Base-by-base conservation (phyloP, 2,888 invertebrate species). In the Leptarthrus brevirostris region DNA sequence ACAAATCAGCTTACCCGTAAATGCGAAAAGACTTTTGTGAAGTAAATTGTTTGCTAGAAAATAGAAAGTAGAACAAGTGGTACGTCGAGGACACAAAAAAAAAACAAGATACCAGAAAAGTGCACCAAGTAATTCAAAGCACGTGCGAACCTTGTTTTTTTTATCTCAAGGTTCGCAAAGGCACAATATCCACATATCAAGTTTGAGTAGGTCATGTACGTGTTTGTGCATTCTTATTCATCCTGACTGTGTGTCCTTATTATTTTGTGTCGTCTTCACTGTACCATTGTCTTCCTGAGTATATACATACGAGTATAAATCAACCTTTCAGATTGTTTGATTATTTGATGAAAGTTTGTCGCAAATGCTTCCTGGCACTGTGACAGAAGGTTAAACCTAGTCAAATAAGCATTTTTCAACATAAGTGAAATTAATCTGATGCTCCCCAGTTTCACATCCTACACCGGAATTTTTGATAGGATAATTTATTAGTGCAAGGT, bases 171-270 rank as follows among this genome's bases (percentile, higher is more conserved):
- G 58, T 58, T 58, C 58, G 58, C 58, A n/a, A n/a, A n/a, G n/a
- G n/a, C n/a, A 58, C 58, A 58, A 58, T 58, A 58, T 58, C 36
- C 58, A 58, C 58, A 58, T 58, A 58, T 58, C 58, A 58, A 58
- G 6, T 56, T 56, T 56, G 56, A 58, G 58, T 58, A 58, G 58
- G 58, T 58, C 58, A 58, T 34, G 58, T 12, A 58, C 58, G 58
- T 58, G 58, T 58, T 18, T 58, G 36, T 58, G 58, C 58, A 58
- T 58, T 40, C 58, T 58, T 58, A 58, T 58, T 36, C 58, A 36
- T 58, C n/a, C 58, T 30, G 56, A 34, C n/a, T 26, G 49, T 4
- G 56, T 26, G 56, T 56, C 30, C 56, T 16, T 14, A 26, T 56
- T 56, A 54, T 54, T 14, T n/a, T 56, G 6, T 0, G 24, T 14